Conservation (phyloP, 2,113 vertebrate species). For the Crocuta crocuta region DNA sequence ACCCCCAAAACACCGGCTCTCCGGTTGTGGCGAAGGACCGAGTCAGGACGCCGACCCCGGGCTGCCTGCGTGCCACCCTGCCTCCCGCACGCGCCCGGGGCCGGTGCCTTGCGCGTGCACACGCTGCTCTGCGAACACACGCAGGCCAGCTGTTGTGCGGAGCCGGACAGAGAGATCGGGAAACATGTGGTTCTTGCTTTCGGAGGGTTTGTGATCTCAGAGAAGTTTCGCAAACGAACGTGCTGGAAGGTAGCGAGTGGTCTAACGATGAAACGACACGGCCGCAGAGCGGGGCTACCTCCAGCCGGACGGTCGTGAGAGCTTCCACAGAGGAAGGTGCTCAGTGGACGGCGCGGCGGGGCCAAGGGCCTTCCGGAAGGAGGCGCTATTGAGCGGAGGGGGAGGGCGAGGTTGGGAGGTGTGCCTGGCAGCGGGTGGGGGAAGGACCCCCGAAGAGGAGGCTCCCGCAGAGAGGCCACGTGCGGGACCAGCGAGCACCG, state of each 20-base stretch:
- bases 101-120: fast-evolving
- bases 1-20: neutral
- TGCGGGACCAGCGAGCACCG: too few relatives aligned
- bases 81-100: neutral
- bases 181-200: neutral
- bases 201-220: too few relatives aligned
- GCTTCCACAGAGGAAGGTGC: too few relatives aligned
- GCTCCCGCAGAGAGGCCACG: fast-evolving
- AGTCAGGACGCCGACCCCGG: fast-evolving
- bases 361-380: neutral
- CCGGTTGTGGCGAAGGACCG: fast-evolving
- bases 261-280: fast-evolving
- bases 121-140: fast-evolving
- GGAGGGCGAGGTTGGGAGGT: neutral
- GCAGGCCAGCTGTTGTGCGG: neutral
- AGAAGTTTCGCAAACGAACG: fast-evolving
- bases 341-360: fast-evolving
- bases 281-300: fast-evolving
- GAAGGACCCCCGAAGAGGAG: fast-evolving
- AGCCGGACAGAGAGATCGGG: neutral
- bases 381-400: neutral
- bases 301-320: too few relatives aligned
- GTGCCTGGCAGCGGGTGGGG: fast-evolving
- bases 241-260: fast-evolving
- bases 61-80: too few relatives aligned